Evolutionary conservation across 23 tunicate species (phyloP).

Genomic region (Trididemnum nubilum): DNA sequence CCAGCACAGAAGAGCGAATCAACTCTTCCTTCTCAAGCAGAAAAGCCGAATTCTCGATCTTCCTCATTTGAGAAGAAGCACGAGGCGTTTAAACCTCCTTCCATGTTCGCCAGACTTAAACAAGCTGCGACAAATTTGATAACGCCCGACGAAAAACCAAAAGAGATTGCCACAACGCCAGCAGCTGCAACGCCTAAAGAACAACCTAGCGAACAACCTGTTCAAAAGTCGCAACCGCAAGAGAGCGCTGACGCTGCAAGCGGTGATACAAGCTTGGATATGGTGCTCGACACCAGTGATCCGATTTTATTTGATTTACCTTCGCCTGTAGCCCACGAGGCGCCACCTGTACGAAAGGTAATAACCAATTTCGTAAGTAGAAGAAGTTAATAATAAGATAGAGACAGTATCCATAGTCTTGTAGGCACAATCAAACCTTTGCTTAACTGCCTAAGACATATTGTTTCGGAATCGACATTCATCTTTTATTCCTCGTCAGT

Average conservation of each 20-base stretch:
- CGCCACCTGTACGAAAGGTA: not conserved
- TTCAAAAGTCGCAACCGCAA: not conserved
- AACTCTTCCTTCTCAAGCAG: not conserved
- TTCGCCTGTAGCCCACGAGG: constrained; percentile 30
- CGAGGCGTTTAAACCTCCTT: constrained; percentile 44
- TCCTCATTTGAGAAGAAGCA: constrained; percentile 43
- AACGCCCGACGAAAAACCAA: constrained; percentile 40
- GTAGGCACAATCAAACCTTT: too few species aligned
- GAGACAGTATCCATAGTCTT: too few species aligned
- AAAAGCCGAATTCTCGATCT: not conserved
- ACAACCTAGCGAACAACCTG: not conserved
- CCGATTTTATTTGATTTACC: constrained; percentile 78
- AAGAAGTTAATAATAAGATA: too few species aligned
- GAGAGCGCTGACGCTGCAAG: not conserved
- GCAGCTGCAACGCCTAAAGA: not conserved
- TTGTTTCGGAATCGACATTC: too few species aligned
- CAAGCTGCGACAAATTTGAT: constrained; percentile 66
- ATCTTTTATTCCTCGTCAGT: too few species aligned
- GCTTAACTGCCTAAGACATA: too few species aligned
- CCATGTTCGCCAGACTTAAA: constrained; percentile 60
- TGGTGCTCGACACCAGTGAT: constrained; percentile 24
- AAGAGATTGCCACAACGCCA: not conserved
- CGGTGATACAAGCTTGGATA: constrained; percentile 28
- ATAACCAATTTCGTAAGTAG: too few species aligned
- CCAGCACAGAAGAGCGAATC: not conserved